Conservation (phyloP, 1,140 invertebrate genomes). For the Marisa cornuarietis region DNA sequence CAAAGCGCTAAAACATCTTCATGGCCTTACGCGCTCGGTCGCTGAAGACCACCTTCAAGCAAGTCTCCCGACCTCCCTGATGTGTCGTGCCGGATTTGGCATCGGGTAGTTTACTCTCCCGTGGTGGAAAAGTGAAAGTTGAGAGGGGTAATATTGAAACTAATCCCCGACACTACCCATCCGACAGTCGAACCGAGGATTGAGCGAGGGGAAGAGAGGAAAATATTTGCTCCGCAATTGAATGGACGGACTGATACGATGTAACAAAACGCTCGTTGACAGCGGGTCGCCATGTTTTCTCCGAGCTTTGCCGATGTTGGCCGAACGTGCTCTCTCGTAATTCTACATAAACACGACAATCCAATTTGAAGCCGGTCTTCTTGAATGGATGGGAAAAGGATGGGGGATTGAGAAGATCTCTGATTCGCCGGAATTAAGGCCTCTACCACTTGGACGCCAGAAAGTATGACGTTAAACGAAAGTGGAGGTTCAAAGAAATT, state of each 20-base stretch:
- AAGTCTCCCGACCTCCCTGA: too few relatives aligned
- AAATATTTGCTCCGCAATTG: constrained; percentile 7
- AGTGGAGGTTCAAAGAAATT: not conserved
- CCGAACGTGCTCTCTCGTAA: constrained; percentile 14
- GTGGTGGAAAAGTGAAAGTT: constrained; percentile 10
- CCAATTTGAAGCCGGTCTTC: constrained; percentile 6
- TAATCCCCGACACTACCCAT: constrained; percentile 2
- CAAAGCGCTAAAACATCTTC: too few relatives aligned
- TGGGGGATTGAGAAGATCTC: not conserved
- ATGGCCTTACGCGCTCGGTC: too few relatives aligned
- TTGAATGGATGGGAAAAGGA: not conserved
- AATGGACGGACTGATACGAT: constrained; percentile 11
- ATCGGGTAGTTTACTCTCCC: constrained; percentile 3
- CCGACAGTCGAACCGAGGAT: not conserved
- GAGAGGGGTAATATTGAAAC: constrained; percentile 18
- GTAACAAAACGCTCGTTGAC: constrained; percentile 15
- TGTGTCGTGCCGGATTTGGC: not conserved
- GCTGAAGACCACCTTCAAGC: too few relatives aligned
- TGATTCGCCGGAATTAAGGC: not conserved
- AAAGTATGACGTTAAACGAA: not conserved
- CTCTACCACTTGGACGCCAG: constrained; percentile 5
- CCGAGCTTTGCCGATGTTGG: constrained; percentile 3
- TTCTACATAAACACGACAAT: constrained; percentile 14
- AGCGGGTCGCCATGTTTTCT: not conserved
- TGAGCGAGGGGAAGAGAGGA: not conserved